phyloP scores from a whole-genome alignment of 37 sponge, comb jelly and placozoan genomes.

The Hexactinellida sp. region DNA sequence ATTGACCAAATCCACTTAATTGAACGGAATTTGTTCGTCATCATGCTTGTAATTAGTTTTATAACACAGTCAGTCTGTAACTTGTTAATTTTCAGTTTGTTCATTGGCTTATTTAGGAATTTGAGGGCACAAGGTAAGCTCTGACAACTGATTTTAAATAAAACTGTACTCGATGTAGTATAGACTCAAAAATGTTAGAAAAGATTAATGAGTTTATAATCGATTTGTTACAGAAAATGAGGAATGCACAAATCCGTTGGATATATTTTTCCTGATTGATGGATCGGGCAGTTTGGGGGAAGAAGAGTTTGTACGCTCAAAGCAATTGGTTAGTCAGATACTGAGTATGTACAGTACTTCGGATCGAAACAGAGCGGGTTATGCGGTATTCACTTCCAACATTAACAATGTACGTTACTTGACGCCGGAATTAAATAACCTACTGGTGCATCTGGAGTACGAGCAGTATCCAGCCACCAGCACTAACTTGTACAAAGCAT shows the following conservation, averaged over 20 bases:
- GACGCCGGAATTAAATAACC: not conserved
- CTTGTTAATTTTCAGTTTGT: not conserved
- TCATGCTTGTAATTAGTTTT: not conserved
- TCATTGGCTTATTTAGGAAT: not conserved
- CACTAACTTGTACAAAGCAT: not conserved
- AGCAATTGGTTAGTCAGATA: not conserved
- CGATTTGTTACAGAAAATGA: not conserved
- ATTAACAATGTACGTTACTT: constrained; percentile 8
- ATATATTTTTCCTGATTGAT: constrained; percentile 1
- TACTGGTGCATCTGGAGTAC: not conserved
- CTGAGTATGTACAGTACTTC: not conserved
- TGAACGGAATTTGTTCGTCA: not conserved
- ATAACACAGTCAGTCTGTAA: not conserved
- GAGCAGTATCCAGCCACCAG: not conserved
- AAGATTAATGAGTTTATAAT: too few relatives aligned
- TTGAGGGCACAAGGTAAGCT: not conserved
- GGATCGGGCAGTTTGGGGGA: constrained; percentile 15
- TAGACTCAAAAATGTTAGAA: too few relatives aligned
- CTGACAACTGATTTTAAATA: not conserved
- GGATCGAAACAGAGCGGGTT: not conserved
- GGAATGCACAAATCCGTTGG: not conserved
- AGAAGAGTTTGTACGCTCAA: not conserved
- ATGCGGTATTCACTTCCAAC: not conserved
- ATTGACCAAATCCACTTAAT: not conserved
- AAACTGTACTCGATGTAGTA: too few relatives aligned